Evolutionary conservation across 1,140 invertebrate genomes (phyloP).

Genomic region (Agrilus planipennis): DNA sequence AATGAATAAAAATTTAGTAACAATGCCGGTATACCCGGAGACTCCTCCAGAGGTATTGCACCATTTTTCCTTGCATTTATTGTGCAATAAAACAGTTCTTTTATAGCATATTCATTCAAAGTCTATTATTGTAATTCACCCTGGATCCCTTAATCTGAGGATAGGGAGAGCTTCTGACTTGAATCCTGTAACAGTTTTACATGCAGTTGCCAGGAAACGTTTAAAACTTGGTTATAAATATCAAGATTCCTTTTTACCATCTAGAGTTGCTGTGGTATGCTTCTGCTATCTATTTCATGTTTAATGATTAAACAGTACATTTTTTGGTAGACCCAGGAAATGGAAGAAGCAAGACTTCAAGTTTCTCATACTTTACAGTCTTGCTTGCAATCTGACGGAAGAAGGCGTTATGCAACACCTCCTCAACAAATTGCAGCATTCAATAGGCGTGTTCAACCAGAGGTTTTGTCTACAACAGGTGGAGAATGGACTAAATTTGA

Average conservation of each 20-base stretch:
- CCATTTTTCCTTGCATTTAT: too few relatives aligned
- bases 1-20: too few relatives aligned
- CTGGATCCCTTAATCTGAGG: conserved; percentile 78
- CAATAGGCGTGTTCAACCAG: conserved; percentile 62
- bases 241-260: conserved; percentile 53
- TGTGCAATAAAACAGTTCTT: too few relatives aligned
- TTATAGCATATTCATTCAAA: conserved; percentile 47
- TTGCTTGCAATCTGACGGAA: conserved; percentile 69
- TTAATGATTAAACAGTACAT: background rate
- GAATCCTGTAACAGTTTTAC: conserved; percentile 70
- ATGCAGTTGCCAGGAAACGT: conserved; percentile 70
- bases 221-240: conserved; percentile 42
- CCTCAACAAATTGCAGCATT: conserved; percentile 79
- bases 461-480: conserved; percentile 41
- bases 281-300: background rate
- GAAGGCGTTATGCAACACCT: conserved; percentile 67
- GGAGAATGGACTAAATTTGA: conserved; percentile 49
- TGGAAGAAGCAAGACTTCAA: conserved; percentile 71
- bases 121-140: conserved; percentile 86
- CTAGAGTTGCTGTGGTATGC: conserved; percentile 31
- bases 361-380: conserved; percentile 76
- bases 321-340: conserved; percentile 52
- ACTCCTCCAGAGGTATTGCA: too few relatives aligned
- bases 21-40: too few relatives aligned
- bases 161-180: conserved; percentile 84